Evolutionary conservation across 2,888 invertebrate genomes (phyloP), one percentile per base, ranked within the genome.

Genomic region (Xanthostigma xanthostigma): DNA sequence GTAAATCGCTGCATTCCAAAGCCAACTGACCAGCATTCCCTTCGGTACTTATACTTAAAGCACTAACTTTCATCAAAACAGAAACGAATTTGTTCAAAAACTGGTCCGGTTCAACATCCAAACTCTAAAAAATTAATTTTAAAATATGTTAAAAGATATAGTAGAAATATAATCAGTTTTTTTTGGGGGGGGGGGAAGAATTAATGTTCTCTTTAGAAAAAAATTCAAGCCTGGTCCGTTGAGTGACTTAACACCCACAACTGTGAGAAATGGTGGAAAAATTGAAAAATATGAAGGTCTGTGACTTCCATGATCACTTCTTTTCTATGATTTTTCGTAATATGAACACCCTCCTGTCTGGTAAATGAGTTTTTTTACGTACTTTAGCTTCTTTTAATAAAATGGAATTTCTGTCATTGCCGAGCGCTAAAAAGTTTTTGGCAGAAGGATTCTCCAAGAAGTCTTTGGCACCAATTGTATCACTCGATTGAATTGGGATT

Each of bases 21-120:
- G 72, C 66, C 46, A 51, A 46, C 46, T 59, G 57, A 11, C 54
- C 60, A 40, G 73, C 63, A 0, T 70, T 69, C 0, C 69, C 67
- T 52, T 74, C 70, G 44, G 69, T 64, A 50, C 74, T 71, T 1
- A 71, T 67, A 51, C 74, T 73, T 45, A 78, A 67, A 1, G 76
- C 69, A 14, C 74, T 68, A 8, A 74, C 70, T 60, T 73, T 73
- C 73, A 76, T 73, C 40, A 74, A 58, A 36, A 69, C 60, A 48
- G 61, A 62, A 14, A 70, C 57, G 43, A 68, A 63, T 40, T 63
- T 64, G 33, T 71, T 68, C 9, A 67, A 49, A 50, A 57, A 57
- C 45, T 58, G 56, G 35, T 58, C 52, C 13, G 53, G 53, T 41
- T 50, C 51, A 51, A 14, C 2, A 48, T 43, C 8, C n/a, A 45